These are phyloP conservation scores for Drosophila nebulosa DNA, from an alignment of 1,140 invertebrate species.

Conservation along the genomic window DNA sequence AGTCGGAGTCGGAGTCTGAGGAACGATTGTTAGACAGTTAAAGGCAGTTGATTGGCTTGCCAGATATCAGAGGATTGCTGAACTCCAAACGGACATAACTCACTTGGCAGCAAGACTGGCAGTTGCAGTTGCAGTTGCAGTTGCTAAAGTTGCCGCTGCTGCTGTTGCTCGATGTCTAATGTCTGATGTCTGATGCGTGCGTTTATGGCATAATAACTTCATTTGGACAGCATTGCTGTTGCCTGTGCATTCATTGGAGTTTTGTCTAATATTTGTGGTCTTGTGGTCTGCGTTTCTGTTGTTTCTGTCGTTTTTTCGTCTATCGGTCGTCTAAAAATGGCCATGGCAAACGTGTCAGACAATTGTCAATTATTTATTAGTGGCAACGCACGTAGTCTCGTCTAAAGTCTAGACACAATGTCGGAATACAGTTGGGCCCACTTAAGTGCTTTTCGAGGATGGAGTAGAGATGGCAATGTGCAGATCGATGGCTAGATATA, in stretches of 20 bases:
- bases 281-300: no score
- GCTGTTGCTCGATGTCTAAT: background rate
- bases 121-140: constrained; percentile 18
- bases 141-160: background rate
- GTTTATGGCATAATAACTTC: constrained; percentile 80
- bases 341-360: constrained; percentile 75
- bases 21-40: constrained; percentile 60
- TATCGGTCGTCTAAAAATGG: constrained; percentile 60
- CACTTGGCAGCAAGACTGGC: constrained; percentile 41
- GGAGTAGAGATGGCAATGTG: background rate
- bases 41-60: constrained; percentile 54
- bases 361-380: constrained; percentile 78
- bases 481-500: background rate
- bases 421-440: constrained; percentile 31
- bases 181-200: constrained; percentile 61
- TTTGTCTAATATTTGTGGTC: constrained; percentile 45
- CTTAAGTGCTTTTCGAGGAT: constrained; percentile 43
- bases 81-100: constrained; percentile 69
- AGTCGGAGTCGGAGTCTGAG: no score
- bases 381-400: constrained; percentile 67
- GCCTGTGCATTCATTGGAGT: constrained; percentile 27
- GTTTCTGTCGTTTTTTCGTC: constrained; percentile 33
- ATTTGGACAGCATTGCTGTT: constrained; percentile 72
- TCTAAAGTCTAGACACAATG: constrained; percentile 37
- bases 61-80: constrained; percentile 42